Evolutionary conservation across 2,888 invertebrate species (phyloP), one percentile per base, ranked within the genome.

Genomic region (Caenorhabditis afra): DNA sequence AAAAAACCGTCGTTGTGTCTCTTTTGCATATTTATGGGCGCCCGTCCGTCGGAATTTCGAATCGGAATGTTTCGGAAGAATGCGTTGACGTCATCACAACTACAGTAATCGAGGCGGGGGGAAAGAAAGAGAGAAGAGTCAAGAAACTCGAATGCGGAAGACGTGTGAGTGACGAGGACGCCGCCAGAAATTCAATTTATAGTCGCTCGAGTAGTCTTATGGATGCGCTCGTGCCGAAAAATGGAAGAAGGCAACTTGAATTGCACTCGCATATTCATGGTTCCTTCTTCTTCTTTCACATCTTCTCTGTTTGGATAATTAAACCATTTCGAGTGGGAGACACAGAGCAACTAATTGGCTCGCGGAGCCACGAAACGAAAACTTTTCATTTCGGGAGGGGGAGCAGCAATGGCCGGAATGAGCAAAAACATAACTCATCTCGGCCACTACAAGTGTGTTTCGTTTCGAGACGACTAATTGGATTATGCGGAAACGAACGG

Each of bases 121-220:
- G 18, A 39, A 10, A 55, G 37, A 52, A 18, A 55, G 37, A 52
- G 18, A 55, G 18, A 29, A n/a, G 14, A 49, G 7, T 11, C 29
- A 18, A 67, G 35, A 37, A 18, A 35, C 41, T 14, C 7, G 10
- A 18, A 22, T 14, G 20, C 49, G 18, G 20, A 37, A 18, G 55
- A 16, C 18, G 29, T 29, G 55, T 52, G 47, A 62, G 23, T 55
- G 68, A 68, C 59, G 58, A 29, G 41, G 44, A 16, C 16, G 22
- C 23, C 52, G 49, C 22, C n/a, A 70, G 55, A 70, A 70, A 70
- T 70, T 70, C 44, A 70, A 70, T 70, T 70, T 70, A 70, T 70
- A 70, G 70, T 70, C 70, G 62, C 45, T 62, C 55, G 70, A 62
- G 47, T 55, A 53, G 70, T 22, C 61, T 61, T 52, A 52, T 61